Base-by-base conservation (phyloP, 2,888 invertebrate species). In the Andrena dorsata region DNA sequence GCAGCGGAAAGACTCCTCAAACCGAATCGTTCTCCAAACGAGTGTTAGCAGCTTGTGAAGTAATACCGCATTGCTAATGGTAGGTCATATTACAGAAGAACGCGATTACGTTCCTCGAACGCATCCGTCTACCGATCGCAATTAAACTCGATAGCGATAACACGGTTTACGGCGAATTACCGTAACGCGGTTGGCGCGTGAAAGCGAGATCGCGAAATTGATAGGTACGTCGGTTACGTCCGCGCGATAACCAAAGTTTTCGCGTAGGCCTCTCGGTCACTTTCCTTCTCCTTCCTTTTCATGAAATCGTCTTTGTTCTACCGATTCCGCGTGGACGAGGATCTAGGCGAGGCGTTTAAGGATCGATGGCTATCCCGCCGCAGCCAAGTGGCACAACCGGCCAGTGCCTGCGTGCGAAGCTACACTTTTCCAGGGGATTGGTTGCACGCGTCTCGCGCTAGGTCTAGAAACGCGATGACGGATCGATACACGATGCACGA, bases 371-470 rank as follows among this genome's bases (percentile, higher is more conserved):
- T 64, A 78, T 64, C 64, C 58, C 2, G 35, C n/a, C n/a, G n/a
- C 49, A 32, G 77, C 35, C 49, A 80, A 80, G 80, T 80, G n/a
- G 72, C 61, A 80, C 80, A 56, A 72, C 61, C 61, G 47, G 56
- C 60, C 61, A 71, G 70, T n/a, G 16, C 6, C 56, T 26, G 30
- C 79, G 61, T 68, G 65, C 79, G 72, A 79, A 79, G 79, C 79
- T 79, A 80, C 49, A 53, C 47, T 72, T 79, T 79, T 80, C 80
- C 66, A 68, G 47, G 80, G 72, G 79, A 72, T 53, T 26, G 35
- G 70, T 65, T 51, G 51, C 65, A 23, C 64, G 60, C 65, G 60
- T 32, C 53, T 80, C 51, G 47, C 61, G 49, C 53, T 20, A 30
- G 64, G 20, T 58, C 78, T 79, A 70, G 64, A 80, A 79, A 79